Base-by-base conservation (phyloP, 2,888 invertebrate genomes). In the Chaetogeoica ovagalla region DNA sequence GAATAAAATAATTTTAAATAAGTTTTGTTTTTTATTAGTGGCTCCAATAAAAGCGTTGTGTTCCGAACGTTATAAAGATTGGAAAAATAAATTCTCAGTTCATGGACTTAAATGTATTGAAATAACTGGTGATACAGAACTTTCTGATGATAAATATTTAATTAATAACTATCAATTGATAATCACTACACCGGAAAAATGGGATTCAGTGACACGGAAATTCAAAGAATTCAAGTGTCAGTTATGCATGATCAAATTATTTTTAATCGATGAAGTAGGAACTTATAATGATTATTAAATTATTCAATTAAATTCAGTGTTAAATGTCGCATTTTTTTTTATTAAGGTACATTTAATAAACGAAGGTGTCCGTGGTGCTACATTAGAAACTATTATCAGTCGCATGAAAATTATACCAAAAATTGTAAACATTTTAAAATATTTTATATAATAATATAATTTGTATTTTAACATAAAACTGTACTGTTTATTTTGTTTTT, bases 171-270 rank as follows among this genome's bases (percentile, higher is more conserved):
- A 86, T 82, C 89, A 93, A 84, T 86, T 92, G 70, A 90, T 94
- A 84, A 89, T 94, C 84, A 93, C 94, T 5, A 94, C 94, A 0
- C 94, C 94, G 0, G 94, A 94, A 86, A 94, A 94, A 86, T 94
- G 93, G 93, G 94, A 94, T 86, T 91, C 92, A 83, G 85, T 94
- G 83, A 94, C 93, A 0, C 88, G 94, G 81, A 88, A 90, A 82
- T 93, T 92, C 92, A 89, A 89, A 83, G 92, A 93, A 84, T 90
- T 92, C 84, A 88, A 88, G 81, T 86, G 88, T 13, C 88, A 90
- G 82, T 39, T 79, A 5, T 0, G 55, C 52, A 85, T 88, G 13
- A 89, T 94, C 17, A 90, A 90, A 84, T 85, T 93, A 68, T 91
- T 93, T 85, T 88, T 93, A 69, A 91, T 93, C 72, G 94, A 94